Conservation (phyloP, 2,113 vertebrate genomes). For the Petaurus breviceps region DNA sequence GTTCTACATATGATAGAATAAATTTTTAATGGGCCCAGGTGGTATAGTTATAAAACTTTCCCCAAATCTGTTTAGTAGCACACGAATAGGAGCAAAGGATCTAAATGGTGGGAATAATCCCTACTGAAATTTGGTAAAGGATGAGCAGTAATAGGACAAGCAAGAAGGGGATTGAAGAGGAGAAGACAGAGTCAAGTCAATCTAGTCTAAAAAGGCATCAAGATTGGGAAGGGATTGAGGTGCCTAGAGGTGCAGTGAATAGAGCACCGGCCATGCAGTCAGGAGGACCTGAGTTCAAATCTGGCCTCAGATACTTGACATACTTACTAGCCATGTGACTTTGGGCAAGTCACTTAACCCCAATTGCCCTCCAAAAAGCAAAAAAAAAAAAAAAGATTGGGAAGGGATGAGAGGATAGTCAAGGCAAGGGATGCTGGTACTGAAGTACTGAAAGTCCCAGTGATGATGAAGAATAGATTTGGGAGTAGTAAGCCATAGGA, state of each 20-base stretch:
- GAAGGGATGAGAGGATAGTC: not conserved
- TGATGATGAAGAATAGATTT: not conserved
- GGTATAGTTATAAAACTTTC: not conserved
- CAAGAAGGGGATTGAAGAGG: not conserved
- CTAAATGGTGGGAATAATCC: not conserved
- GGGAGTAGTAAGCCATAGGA: not conserved
- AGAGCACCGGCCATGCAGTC: too few relatives aligned
- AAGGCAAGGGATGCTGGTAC: not conserved
- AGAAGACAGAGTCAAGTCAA: not conserved
- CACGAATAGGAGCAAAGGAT: not conserved
- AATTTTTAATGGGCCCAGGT: not conserved
- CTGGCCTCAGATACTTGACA: too few relatives aligned
- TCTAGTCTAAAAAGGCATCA: not conserved
- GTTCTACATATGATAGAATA: too few relatives aligned
- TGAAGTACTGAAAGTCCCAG: not conserved
- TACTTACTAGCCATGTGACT: too few relatives aligned
- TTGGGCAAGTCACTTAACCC: too few relatives aligned
- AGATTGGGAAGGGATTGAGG: not conserved
- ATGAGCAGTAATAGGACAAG: not conserved
- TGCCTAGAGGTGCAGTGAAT: too few relatives aligned
- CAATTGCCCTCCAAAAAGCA: too few relatives aligned
- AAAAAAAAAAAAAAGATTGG: too few relatives aligned
- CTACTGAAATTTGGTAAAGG: not conserved
- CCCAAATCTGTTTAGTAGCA: not conserved
- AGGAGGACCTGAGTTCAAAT: too few relatives aligned